Percentiles rank a stretch among this genome's conserved stretches.
These are phyloP conservation scores for Pseudobourletiella spinata DNA, from an alignment of 1,140 invertebrate species.

Conservation along the genomic window DNA sequence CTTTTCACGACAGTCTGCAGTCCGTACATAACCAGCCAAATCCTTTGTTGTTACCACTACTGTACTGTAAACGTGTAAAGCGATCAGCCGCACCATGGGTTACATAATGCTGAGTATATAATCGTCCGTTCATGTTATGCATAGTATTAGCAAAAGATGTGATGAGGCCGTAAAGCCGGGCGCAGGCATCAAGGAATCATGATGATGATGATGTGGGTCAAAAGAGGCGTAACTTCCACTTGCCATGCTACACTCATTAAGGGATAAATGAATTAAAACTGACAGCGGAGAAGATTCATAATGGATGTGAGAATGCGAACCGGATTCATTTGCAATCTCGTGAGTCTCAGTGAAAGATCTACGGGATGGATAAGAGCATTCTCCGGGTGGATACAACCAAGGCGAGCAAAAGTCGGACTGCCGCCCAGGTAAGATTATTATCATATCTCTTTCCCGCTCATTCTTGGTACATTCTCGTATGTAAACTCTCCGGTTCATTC, in stretches of 20 bases:
- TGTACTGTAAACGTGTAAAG: no score
- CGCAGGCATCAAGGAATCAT: neutral
- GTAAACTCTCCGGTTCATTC: no score
- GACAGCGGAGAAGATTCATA: slow-evolving; percentile 12
- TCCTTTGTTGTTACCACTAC: neutral
- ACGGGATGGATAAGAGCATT: slow-evolving; percentile 11
- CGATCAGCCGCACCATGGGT: neutral
- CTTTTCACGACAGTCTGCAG: no score
- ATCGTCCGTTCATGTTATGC: neutral
- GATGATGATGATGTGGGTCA: slow-evolving; percentile 3
- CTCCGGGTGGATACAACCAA: slow-evolving; percentile 1
- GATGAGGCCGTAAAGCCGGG: neutral
- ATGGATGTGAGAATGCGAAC: neutral
- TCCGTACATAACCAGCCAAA: neutral
- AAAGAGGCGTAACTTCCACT: neutral
- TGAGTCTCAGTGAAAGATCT: slow-evolving; percentile 5
- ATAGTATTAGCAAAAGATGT: neutral
- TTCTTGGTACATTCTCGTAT: no score
- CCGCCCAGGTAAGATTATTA: neutral
- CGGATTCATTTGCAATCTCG: slow-evolving; percentile 7
- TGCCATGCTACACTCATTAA: neutral
- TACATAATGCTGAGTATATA: neutral
- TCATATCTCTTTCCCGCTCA: neutral
- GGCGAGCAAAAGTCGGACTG: neutral
- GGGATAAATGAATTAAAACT: slow-evolving; percentile 10